Percentiles rank a stretch among this genome's conserved stretches.
phyloP scores from a whole-genome alignment of 2,113 vertebrate species.

The Formicarius rufipectus region DNA sequence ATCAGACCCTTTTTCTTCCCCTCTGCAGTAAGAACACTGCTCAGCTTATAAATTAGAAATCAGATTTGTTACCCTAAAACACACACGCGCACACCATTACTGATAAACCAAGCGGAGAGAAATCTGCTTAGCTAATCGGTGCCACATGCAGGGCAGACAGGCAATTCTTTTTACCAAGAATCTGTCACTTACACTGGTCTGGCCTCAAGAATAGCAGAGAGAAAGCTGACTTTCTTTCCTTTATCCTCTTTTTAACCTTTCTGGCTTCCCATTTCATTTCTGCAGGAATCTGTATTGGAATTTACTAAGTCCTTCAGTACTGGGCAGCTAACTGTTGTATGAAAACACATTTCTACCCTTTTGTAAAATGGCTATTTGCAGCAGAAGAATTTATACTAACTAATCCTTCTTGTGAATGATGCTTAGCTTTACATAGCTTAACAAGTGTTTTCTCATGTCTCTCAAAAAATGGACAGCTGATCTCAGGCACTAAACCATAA shows the following conservation, averaged over 20 bases:
- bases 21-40: background rate
- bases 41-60: background rate
- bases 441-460: background rate
- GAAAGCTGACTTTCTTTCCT: background rate
- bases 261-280: background rate
- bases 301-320: background rate
- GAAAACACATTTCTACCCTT: background rate
- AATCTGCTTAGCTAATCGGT: background rate
- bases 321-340: background rate
- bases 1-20: background rate
- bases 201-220: background rate
- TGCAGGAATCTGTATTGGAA: background rate
- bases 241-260: background rate
- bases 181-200: background rate
- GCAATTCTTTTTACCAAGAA: background rate
- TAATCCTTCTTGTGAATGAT: background rate
- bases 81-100: background rate
- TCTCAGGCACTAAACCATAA: background rate
- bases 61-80: background rate
- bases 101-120: background rate
- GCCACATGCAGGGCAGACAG: background rate
- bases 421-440: background rate
- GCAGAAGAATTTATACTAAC: background rate
- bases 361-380: constrained; percentile 5
- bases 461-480: background rate